Percentiles rank a stretch among this genome's conserved stretches.
Conservation (phyloP, 2,113 vertebrate species). For the Sphyrna mokarran region DNA sequence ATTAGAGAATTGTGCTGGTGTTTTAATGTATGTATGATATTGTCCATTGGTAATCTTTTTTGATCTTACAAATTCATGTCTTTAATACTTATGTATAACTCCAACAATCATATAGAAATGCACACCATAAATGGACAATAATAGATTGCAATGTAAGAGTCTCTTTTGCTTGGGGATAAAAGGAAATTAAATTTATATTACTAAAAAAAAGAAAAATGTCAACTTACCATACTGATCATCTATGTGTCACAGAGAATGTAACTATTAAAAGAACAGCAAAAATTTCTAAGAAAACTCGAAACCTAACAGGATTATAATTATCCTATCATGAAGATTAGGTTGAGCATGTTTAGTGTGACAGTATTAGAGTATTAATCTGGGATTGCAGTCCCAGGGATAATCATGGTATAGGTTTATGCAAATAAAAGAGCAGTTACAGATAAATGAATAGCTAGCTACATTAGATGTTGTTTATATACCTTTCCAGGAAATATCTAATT, state of each 20-base stretch:
- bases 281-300: neutral
- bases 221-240: neutral
- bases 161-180: too few relatives aligned
- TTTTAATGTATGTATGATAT: neutral
- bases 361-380: neutral
- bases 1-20: neutral
- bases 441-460: neutral
- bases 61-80: neutral
- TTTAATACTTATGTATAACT: neutral
- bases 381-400: neutral
- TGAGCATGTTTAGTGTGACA: constrained; percentile 2
- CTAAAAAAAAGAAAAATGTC: neutral
- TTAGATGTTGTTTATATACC: neutral
- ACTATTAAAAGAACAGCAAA: neutral
- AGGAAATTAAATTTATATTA: neutral
- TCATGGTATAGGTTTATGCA: neutral
- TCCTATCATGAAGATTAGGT: neutral
- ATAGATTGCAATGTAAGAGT: neutral
- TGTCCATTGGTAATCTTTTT: neutral
- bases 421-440: neutral
- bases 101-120: neutral
- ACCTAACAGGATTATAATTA: constrained; percentile 2
- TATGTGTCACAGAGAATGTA: neutral
- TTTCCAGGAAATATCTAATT: neutral
- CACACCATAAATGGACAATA: neutral